A percentile compares a stretch with the other conserved stretches of the same genome.
phyloP scores from a whole-genome alignment of 2,797 vertebrate genomes.

The Cirrhinus mrigala region DNA sequence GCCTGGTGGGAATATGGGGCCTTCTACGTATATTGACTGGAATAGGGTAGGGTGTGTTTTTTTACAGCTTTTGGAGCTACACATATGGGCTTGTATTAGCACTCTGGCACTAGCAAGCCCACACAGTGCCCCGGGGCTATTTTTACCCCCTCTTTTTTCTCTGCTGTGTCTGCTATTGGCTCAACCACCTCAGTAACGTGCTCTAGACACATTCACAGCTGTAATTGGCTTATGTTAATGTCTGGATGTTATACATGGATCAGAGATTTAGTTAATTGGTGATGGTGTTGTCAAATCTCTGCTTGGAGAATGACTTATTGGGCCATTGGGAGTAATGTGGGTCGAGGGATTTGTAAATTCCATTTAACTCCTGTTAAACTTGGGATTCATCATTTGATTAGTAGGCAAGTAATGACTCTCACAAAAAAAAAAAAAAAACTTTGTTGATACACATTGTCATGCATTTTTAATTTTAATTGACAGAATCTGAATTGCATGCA shows the following conservation, averaged over 20 bases:
- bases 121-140: constrained; percentile 63
- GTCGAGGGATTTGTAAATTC: not conserved
- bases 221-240: constrained; percentile 52
- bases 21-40: not conserved
- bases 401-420: not conserved
- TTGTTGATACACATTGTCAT: not conserved
- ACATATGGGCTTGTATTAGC: constrained; percentile 28
- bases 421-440: constrained; percentile 15
- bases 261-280: constrained; percentile 59
- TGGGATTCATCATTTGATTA: not conserved
- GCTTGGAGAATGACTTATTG: constrained; percentile 55
- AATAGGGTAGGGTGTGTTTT: not conserved
- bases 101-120: constrained; percentile 10
- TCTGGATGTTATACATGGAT: constrained; percentile 65
- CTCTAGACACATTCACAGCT: constrained; percentile 40
- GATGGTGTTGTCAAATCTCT: constrained; percentile 36
- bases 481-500: not conserved
- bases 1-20: not conserved
- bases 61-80: not conserved
- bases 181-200: constrained; percentile 53
- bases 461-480: not conserved
- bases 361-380: not conserved
- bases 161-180: constrained; percentile 48
- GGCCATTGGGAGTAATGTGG: constrained; percentile 38
- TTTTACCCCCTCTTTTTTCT: constrained; percentile 59